Percentiles rank a stretch among this genome's conserved stretches.
phyloP scores from a whole-genome alignment of 2,113 vertebrate genomes.

The Heliornis fulica region DNA sequence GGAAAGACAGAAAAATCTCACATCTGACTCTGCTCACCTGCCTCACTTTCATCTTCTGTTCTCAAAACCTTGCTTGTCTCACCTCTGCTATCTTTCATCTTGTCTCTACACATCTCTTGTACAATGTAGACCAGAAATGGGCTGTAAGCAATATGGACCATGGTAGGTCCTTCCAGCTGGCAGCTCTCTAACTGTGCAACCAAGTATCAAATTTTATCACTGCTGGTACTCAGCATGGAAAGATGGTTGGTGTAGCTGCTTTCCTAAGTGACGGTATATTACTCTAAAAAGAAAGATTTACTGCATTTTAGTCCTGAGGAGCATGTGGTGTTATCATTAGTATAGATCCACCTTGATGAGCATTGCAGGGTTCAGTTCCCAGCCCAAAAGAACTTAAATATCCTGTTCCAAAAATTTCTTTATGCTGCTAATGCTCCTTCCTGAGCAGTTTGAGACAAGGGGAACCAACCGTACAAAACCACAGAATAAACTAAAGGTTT shows the following conservation, averaged over 20 bases:
- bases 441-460: neutral
- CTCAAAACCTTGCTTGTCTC: neutral
- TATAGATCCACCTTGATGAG: neutral
- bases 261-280: conserved; percentile 8
- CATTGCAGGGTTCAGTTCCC: neutral
- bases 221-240: neutral
- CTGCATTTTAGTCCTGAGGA: neutral
- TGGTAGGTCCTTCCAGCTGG: neutral
- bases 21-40: neutral
- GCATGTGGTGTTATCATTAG: conserved; percentile 6
- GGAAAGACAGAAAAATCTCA: neutral
- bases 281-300: neutral
- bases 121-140: neutral
- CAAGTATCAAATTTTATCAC: neutral
- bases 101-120: neutral
- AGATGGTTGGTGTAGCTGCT: neutral
- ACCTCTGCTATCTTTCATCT: neutral
- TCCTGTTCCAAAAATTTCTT: neutral
- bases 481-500: neutral
- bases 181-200: neutral
- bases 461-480: neutral
- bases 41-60: neutral
- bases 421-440: neutral
- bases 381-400: neutral
- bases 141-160: neutral